Evolutionary conservation across 2,113 vertebrate species (phyloP).

Genomic region (Polyodon spathula): DNA sequence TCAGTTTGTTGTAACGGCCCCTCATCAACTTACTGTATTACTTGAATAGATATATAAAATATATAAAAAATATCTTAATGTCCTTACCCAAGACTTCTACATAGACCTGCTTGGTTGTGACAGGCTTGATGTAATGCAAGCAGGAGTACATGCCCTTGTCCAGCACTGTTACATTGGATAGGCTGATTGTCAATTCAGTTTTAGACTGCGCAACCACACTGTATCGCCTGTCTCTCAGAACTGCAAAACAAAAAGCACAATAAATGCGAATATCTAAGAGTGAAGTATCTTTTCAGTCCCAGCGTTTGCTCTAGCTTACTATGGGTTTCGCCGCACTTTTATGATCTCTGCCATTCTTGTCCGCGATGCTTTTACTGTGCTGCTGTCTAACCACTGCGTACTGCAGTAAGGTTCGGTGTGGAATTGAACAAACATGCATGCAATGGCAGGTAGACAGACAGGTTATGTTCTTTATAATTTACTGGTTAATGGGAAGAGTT

Average conservation of each 20-base stretch:
- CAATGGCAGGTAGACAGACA: too few relatives aligned
- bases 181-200: constrained; percentile 33
- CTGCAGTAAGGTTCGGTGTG: too few relatives aligned
- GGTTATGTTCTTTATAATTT: too few relatives aligned
- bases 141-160: constrained; percentile 55
- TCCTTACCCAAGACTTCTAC: constrained; percentile 53
- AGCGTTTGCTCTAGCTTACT: too few relatives aligned
- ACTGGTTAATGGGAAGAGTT: too few relatives aligned
- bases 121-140: constrained; percentile 20
- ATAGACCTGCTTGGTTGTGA: constrained; percentile 26
- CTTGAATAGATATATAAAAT: neutral
- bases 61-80: neutral
- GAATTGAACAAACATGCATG: too few relatives aligned
- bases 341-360: too few relatives aligned
- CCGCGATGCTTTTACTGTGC: too few relatives aligned
- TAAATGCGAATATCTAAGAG: too few relatives aligned
- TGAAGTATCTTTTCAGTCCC: too few relatives aligned
- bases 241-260: constrained; percentile 25
- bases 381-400: too few relatives aligned
- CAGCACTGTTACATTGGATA: constrained; percentile 40
- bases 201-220: constrained; percentile 28
- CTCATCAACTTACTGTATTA: neutral
- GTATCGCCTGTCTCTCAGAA: constrained; percentile 37
- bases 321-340: too few relatives aligned
- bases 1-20: neutral